Evolutionary conservation across 2,113 vertebrate genomes (phyloP).

Genomic region (Xenotilapia leptura): DNA sequence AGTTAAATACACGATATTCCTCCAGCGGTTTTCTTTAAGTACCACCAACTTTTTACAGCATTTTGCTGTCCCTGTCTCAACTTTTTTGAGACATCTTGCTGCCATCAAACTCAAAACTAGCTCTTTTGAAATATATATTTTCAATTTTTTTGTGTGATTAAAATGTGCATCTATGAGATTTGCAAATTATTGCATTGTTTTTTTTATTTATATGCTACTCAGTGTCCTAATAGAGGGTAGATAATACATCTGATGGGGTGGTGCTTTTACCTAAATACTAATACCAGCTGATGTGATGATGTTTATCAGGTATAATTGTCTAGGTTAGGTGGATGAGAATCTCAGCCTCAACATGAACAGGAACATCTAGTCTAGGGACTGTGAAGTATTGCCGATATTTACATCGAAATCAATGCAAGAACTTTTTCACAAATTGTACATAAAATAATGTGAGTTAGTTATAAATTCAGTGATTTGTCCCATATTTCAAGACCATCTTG

Average conservation of each 20-base stretch:
- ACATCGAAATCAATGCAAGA: not conserved
- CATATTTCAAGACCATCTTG: not conserved
- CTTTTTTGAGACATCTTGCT: not conserved
- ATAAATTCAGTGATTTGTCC: not conserved
- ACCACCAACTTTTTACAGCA: not conserved
- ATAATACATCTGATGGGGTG: not conserved
- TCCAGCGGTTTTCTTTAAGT: fast-evolving
- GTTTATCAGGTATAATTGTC: not conserved
- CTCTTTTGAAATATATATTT: not conserved
- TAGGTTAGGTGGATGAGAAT: not conserved
- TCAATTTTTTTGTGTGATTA: not conserved
- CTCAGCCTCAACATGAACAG: not conserved
- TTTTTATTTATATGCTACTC: not conserved
- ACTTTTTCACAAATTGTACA: not conserved
- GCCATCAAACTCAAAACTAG: not conserved
- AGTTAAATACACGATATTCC: fast-evolving
- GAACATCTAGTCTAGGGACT: not conserved
- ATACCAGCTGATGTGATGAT: not conserved
- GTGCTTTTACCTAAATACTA: not conserved
- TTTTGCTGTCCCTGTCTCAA: not conserved
- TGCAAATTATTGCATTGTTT: fast-evolving
- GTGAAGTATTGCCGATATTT: not conserved
- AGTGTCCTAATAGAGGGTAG: not conserved
- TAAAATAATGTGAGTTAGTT: not conserved
- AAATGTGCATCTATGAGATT: not conserved